These are phyloP conservation scores for Peromyscus californicus DNA, from an alignment of 2,113 vertebrate species.

Conservation along the genomic window DNA sequence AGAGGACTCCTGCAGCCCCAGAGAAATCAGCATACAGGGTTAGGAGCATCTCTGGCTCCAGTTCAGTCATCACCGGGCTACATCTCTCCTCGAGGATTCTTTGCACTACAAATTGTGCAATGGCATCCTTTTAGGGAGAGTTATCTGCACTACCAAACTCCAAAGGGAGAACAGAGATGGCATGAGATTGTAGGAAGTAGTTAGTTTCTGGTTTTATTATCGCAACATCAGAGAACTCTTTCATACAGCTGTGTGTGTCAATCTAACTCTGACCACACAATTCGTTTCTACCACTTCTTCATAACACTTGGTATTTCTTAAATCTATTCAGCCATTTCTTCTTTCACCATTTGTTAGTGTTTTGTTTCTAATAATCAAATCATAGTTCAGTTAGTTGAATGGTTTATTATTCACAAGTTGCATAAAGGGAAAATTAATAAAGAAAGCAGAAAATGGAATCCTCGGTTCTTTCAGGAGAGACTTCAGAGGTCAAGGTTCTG, in stretches of 20 bases:
- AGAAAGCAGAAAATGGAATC: neutral
- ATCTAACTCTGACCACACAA: neutral
- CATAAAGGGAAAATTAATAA: neutral
- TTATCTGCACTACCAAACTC: neutral
- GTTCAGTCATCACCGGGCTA: neutral
- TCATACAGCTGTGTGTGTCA: neutral
- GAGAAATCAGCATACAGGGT: neutral
- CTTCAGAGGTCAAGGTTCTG: neutral
- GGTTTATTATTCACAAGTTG: neutral
- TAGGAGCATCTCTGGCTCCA: neutral
- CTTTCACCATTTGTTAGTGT: neutral
- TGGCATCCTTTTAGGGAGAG: neutral
- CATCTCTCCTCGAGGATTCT: neutral
- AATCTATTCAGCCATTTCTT: neutral
- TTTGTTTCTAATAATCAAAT: neutral
- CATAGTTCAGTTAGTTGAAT: neutral
- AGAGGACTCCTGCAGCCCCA: neutral
- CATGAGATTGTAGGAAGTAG: neutral
- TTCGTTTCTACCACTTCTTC: neutral
- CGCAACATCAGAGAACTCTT: neutral
- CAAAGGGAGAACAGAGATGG: neutral
- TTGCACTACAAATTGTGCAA: neutral
- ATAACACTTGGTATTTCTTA: neutral
- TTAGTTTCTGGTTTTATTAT: constrained; percentile 21
- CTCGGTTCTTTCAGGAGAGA: neutral